Evolutionary conservation across 2,113 vertebrate genomes (phyloP), one percentile per base, ranked within the genome.

Genomic region (Notothenia coriiceps): DNA sequence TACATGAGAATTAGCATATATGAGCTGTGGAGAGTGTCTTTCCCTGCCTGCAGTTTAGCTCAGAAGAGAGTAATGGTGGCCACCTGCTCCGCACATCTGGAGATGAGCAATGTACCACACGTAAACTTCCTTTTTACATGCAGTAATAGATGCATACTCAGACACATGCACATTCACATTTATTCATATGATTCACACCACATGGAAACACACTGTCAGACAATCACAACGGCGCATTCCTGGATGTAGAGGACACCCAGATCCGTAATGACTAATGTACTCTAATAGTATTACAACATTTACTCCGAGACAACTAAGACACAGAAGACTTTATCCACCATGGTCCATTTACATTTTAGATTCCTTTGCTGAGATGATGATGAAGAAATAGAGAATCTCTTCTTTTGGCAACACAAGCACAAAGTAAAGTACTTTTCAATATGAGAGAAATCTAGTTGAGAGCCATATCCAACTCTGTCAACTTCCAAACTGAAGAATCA

Each of bases 61-160:
- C 52, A 83, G 22, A 68, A 69, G 74, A 76, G 70, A 83, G 46
- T 68, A 80, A 87, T 79, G 29, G 64, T 70, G 78, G 59, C 83
- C 90, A 90, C 85, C 88, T 89, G 89, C 82, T 91, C 60, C 4
- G 65, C 74, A 87, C 79, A 90, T 92, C 83, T 90, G 85, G 75
- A 66, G 66, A 70, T 57, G 59, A 84, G 77, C 52, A 70, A 68
- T 56, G 25, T 55, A 62, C 44, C n/a, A 57, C 55, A 71, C 33
- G 49, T 52, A 63, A 13, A 46, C 20, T 62, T 22, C 56, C 5
- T 18, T 60, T 44, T 10, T 44, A 17, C 33, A 50, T 12, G 65
- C 59, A 70, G 20, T 69, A 60, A 81, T 25, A 79, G 47, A 82
- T 52, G 55, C 47, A 68, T 25, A 20, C 72, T 61, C 49, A 61